Evolutionary conservation across 2,888 invertebrate genomes (phyloP), one percentile per base, ranked within the genome.

Genomic region (Diadromus collaris): DNA sequence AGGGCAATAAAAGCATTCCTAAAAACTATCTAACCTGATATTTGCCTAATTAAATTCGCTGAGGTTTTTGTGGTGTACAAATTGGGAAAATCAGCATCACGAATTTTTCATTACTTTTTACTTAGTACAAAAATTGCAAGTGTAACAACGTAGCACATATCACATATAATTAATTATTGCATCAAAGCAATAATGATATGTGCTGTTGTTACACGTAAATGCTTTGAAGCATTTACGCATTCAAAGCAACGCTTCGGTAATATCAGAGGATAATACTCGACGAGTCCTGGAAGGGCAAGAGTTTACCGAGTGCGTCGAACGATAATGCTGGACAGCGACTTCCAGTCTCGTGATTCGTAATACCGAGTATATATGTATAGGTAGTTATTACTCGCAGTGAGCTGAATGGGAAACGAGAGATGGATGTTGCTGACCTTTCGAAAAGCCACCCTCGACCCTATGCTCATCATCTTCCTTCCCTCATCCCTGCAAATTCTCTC

Each of bases 341-440:
- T 68, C 60, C 60, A 51, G 56, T 48, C 61, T 68, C 51, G 41
- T 51, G 60, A 68, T 67, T 75, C 48, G 38, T 68, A 61, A 21
- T 68, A 61, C 58, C 74, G 9, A 54, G 27, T 21, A 32, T 65
- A 38, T 29, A 58, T 32, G 38, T 38, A n/a, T 19, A 41, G 61
- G 34, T 24, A 19, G 16, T 56, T 54, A 41, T 69, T 58, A 16
- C 41, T 24, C n/a, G 54, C 48, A n/a, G 60, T n/a, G 38, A 21
- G 29, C 65, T 21, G 64, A 48, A 74, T 58, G 64, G 19, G 58
- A 70, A 54, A 24, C 56, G 56, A 46, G 65, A 70, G 34, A 69
- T 19, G 29, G 46, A 60, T 48, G 46, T 60, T 70, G 70, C 70
- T 65, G 64, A 70, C 65, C 58, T 70, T 73, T 73, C 60, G 51